Base-by-base conservation (phyloP, 2,797 vertebrate species). In the Rhynchonycteris naso region DNA sequence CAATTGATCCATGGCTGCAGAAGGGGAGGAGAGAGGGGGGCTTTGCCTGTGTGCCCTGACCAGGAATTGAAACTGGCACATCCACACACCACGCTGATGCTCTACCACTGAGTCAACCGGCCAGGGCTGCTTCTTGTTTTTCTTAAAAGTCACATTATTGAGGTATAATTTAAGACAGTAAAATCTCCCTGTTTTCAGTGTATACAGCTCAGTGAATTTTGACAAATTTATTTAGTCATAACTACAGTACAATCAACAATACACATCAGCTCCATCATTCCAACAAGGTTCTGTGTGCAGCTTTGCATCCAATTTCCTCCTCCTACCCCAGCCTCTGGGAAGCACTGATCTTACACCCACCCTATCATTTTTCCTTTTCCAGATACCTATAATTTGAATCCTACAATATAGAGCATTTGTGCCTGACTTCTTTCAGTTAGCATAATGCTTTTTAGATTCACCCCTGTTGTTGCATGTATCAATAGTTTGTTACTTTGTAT, bases 111-210 rank as follows among this genome's bases (percentile, higher is more conserved):
- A 43, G 43, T 7, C 43, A 43, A 43, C 43, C 43, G 43, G 43
- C 43, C 43, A 43, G 43, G 43, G 43, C 43, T 43, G 43, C 38
- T 80, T 90, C 7, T 33, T 78, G 1, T 26, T 68, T 28, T 38
- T 78, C n/a, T 80, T 50, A 38, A 21, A 87, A 78, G 63, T 82
- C 38, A 61, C 10, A 30, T 90, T 33, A 72, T 19, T 63, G 59
- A 89, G 74, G 8, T 68, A 35, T 88, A 69, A 75, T 76, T 85
- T 92, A 94, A 88, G 76, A 65, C 7, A 63, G 82, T 54, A 61
- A 92, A 95, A 65, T 91, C 43, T 12, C 66, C 15, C 16, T 1
- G 1, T 89, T 75, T 89, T 47, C 71, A 66, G 11, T 33, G 6
- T 76, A 43, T 21, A 79, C 14, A 79, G 5, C 8, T 65, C 78